phyloP scores from a whole-genome alignment of 2,113 vertebrate genomes.

The Aythya baeri region DNA sequence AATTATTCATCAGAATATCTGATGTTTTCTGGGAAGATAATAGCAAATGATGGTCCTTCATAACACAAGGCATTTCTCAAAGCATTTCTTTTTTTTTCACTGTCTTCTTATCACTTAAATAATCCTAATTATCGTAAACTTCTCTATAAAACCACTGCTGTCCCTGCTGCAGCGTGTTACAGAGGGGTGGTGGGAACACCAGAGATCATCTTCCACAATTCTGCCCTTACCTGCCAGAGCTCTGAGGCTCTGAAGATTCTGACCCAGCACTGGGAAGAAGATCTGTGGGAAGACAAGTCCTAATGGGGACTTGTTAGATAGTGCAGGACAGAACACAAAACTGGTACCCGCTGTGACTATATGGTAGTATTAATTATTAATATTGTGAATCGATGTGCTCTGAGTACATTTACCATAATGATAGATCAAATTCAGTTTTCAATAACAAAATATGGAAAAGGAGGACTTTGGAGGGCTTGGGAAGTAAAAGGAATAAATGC shows the following conservation, averaged over 20 bases:
- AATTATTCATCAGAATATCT: not conserved
- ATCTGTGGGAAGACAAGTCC: not conserved
- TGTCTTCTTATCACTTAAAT: not conserved
- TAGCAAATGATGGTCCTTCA: not conserved
- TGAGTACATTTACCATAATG: not conserved
- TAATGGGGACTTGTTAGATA: not conserved
- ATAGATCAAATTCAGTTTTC: not conserved
- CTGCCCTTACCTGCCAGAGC: not conserved
- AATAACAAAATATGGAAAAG: not conserved
- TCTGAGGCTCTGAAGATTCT: not conserved
- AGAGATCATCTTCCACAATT: not conserved
- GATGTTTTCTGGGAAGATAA: not conserved
- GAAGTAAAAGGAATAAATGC: not conserved
- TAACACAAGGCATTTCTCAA: not conserved
- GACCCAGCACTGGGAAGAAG: not conserved
- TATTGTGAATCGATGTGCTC: not conserved
- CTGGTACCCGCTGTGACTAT: not conserved
- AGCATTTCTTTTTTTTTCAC: not conserved
- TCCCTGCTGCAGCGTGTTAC: accelerated
- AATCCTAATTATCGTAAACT: not conserved
- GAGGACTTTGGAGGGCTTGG: not conserved
- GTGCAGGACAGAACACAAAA: not conserved
- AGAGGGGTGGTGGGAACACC: not conserved
- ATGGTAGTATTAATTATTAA: not conserved
- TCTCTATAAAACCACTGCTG: not conserved